phyloP scores from a whole-genome alignment of 64 coral and sea anemone species.

The Montipora cactus region DNA sequence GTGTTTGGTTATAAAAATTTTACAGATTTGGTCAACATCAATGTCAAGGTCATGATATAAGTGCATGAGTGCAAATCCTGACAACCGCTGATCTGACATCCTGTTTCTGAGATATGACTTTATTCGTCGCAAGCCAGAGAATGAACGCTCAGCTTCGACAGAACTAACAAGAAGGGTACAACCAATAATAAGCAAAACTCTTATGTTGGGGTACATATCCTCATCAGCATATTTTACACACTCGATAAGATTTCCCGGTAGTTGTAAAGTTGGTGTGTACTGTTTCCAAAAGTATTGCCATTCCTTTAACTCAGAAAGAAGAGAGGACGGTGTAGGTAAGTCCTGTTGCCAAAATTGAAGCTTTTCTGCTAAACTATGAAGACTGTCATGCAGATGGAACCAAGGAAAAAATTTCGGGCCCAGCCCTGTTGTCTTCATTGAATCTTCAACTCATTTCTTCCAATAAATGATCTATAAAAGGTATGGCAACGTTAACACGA shows the following conservation, averaged over 20 bases:
- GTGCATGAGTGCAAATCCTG: conserved; percentile 54
- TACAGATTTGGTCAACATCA: conserved; percentile 60
- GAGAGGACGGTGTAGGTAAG: conserved; percentile 17
- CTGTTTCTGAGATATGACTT: conserved; percentile 16
- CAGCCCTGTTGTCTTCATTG: conserved; percentile 52
- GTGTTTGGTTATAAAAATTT: conserved; percentile 5
- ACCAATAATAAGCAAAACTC: conserved; percentile 66
- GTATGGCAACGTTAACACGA: conserved; percentile 57
- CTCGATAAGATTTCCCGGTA: too few species aligned
- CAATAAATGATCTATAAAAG: conserved; percentile 68
- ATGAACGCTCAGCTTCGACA: neutral
- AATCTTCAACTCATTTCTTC: conserved; percentile 48
- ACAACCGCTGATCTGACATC: conserved; percentile 26
- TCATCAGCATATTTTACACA: too few species aligned
- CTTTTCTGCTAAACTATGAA: conserved; percentile 31
- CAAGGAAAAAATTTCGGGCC: conserved; percentile 46
- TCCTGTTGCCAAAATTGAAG: conserved; percentile 63
- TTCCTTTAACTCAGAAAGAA: conserved; percentile 19
- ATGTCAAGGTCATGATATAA: conserved; percentile 40
- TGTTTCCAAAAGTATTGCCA: conserved; percentile 34
- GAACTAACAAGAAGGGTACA: conserved; percentile 57
- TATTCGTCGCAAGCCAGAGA: neutral
- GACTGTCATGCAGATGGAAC: conserved; percentile 38
- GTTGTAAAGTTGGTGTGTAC: too few species aligned
- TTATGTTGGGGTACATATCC: conserved; percentile 65